Evolutionary conservation across 1,140 invertebrate genomes (phyloP).

Genomic region (Fragariocoptes setiger): DNA sequence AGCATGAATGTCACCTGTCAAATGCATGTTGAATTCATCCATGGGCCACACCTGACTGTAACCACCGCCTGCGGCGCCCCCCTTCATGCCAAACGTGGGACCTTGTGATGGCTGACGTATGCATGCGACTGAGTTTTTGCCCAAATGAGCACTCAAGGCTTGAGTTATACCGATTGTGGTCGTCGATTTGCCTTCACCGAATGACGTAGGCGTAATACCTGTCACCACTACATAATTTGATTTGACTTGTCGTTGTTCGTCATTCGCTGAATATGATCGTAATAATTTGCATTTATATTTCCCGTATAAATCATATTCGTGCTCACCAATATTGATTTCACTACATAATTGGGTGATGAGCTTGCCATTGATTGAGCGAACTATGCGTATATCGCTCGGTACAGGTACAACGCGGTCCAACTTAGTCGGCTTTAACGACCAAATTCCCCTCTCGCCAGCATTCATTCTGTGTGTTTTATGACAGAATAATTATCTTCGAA

Average conservation of each 20-base stretch:
- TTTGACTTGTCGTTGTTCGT: slow-evolving; percentile 28
- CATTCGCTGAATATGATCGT: slow-evolving; percentile 34
- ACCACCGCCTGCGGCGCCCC: slow-evolving; percentile 66
- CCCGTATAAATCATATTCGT: slow-evolving; percentile 63
- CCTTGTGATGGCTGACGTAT: slow-evolving; percentile 93
- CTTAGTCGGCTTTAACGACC: slow-evolving; percentile 22
- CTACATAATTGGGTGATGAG: slow-evolving; percentile 36
- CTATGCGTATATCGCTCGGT: slow-evolving; percentile 61
- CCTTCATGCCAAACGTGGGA: slow-evolving; percentile 94
- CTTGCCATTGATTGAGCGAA: slow-evolving; percentile 55
- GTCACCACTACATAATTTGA: slow-evolving; percentile 76
- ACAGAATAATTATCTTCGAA: too few species aligned
- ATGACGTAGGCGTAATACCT: slow-evolving; percentile 69
- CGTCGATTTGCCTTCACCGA: slow-evolving; percentile 35
- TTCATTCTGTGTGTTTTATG: too few species aligned
- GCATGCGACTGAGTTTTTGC: slow-evolving; percentile 59
- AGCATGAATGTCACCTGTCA: slow-evolving; percentile 84
- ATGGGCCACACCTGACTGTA: slow-evolving; percentile 88
- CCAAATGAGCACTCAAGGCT: slow-evolving; percentile 49
- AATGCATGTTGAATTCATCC: slow-evolving; percentile 97
- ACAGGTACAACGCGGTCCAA: slow-evolving; percentile 29
- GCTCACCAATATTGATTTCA: slow-evolving; percentile 44
- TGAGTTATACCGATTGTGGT: slow-evolving; percentile 75
- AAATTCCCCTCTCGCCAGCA: too few species aligned
- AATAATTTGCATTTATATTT: slow-evolving; percentile 81